These are phyloP conservation scores for Vulpes lagopus DNA, from an alignment of 2,113 vertebrate species.

Conservation along the genomic window DNA sequence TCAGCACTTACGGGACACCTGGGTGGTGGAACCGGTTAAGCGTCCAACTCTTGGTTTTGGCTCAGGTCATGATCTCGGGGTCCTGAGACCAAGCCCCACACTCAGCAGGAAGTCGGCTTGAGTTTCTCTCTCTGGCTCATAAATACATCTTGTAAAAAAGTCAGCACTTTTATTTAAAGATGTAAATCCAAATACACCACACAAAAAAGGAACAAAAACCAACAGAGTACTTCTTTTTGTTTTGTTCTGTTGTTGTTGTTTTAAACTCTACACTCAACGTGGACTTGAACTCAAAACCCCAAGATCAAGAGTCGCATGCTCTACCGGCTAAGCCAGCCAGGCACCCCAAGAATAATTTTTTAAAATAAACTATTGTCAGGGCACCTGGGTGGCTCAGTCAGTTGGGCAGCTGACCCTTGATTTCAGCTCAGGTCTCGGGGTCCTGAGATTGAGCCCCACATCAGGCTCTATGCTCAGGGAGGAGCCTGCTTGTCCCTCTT, in stretches of 20 bases:
- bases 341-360: neutral
- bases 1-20: neutral
- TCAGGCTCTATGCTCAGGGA: no score
- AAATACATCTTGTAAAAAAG: neutral
- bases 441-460: no score
- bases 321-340: neutral
- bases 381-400: no score
- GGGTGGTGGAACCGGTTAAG: neutral
- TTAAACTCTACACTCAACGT: neutral
- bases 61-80: neutral
- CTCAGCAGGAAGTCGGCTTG: neutral
- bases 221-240: neutral
- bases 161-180: constrained; percentile 32
- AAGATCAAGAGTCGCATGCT: neutral
- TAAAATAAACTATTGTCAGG: neutral
- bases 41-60: neutral
- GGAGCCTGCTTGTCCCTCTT: no score
- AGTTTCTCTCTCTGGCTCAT: neutral
- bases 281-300: neutral
- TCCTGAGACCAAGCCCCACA: neutral
- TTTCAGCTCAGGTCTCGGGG: no score
- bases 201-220: neutral
- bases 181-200: neutral
- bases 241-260: neutral
- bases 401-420: no score